phyloP scores from a whole-genome alignment of 2,797 vertebrate genomes.

The Phataginus tricuspis region DNA sequence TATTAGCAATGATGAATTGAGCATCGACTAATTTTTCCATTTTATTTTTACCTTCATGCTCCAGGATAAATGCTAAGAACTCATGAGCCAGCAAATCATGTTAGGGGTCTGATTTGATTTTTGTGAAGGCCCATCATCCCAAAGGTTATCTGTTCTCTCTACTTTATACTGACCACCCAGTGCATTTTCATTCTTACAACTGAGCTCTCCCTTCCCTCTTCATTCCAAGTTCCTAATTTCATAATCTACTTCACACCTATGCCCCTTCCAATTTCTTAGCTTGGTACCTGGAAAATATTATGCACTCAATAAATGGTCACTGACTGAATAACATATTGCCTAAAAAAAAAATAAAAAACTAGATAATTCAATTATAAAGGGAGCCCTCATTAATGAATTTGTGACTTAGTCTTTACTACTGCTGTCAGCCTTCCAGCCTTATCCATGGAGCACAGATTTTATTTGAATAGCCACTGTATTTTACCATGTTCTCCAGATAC shows the following conservation, averaged over 20 bases:
- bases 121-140: fast-evolving
- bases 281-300: constrained; percentile 4
- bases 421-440: background rate
- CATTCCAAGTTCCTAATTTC: background rate
- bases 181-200: background rate
- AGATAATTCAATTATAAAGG: constrained; percentile 44
- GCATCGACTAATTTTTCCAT: background rate
- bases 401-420: background rate
- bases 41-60: background rate
- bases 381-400: constrained; percentile 30
- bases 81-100: background rate
- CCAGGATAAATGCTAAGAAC: background rate
- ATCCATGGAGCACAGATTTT: background rate
- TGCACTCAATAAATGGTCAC: background rate
- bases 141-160: background rate
- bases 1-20: background rate
- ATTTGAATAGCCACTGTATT: background rate
- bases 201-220: background rate
- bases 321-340: background rate
- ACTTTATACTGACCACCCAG: background rate
- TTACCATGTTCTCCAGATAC: constrained; percentile 41
- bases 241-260: background rate
- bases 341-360: constrained; percentile 5
- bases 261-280: background rate
- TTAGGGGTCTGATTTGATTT: background rate